A percentile compares a stretch with the other conserved stretches of the same genome.
phyloP scores from a whole-genome alignment of 2,113 vertebrate genomes.

The Channa maculata region DNA sequence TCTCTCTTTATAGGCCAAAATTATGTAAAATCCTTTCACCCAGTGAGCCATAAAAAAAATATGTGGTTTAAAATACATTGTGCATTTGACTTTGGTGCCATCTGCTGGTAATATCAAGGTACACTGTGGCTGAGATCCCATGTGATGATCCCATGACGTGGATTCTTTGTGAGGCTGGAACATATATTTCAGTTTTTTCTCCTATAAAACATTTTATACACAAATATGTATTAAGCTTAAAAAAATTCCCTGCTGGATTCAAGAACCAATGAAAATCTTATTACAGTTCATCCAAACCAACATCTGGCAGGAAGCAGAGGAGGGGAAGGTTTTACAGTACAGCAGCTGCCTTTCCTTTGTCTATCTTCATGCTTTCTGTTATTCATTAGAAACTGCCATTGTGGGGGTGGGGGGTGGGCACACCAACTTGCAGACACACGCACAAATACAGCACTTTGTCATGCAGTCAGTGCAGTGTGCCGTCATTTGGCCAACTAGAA shows the following conservation, averaged over 20 bases:
- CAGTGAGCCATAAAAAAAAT: not conserved
- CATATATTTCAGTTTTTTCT: not conserved
- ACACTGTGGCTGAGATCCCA: not conserved
- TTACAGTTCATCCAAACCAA: not conserved
- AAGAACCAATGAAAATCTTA: not conserved
- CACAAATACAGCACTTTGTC: conserved; percentile 11
- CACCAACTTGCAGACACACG: not conserved
- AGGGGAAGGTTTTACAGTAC: conserved; percentile 14
- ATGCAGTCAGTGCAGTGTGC: conserved; percentile 12
- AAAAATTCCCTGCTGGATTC: not conserved
- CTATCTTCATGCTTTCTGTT: conserved; percentile 1
- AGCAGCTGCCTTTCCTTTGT: conserved; percentile 36
- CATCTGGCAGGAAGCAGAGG: conserved; percentile 50
- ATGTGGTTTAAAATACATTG: not conserved
- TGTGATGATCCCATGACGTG: no score
- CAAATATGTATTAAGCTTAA: not conserved
- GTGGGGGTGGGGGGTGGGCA: conserved; percentile 20
- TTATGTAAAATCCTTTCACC: not conserved
- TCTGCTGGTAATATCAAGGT: not conserved
- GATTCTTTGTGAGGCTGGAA: not conserved
- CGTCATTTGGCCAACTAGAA: conserved; percentile 43
- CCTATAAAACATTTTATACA: not conserved
- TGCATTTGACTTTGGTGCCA: not conserved
- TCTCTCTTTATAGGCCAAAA: not conserved
- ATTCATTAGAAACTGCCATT: conserved; percentile 38